Evolutionary conservation across 2,113 vertebrate species (phyloP).

Genomic region (Corvus hawaiiensis): DNA sequence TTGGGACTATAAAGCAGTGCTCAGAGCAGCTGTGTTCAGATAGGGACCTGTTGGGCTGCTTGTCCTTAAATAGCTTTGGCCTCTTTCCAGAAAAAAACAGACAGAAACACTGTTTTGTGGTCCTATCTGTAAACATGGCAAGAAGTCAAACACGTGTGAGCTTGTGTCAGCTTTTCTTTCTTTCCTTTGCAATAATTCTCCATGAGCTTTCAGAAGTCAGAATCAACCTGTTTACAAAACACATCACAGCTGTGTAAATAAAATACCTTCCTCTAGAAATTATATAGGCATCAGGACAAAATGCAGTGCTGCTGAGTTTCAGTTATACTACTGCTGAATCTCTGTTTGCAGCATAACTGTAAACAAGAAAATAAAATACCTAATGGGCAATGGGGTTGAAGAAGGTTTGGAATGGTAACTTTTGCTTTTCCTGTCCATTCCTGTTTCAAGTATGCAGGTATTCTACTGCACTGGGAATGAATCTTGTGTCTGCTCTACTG

Average conservation of each 20-base stretch:
- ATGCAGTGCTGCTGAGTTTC: not conserved
- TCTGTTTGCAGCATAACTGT: not conserved
- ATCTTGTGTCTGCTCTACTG: not conserved
- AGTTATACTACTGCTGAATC: not conserved
- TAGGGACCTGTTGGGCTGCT: not conserved
- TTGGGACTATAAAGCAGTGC: not conserved
- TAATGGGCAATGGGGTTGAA: not conserved
- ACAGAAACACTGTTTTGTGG: not conserved
- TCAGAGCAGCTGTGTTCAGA: not conserved
- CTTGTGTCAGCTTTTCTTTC: not conserved
- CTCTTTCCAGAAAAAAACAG: not conserved
- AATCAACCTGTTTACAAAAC: not conserved
- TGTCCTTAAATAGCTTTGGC: not conserved
- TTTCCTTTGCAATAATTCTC: not conserved
- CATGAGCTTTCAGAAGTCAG: not conserved
- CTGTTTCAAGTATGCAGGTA: not conserved
- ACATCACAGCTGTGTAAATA: slow-evolving; percentile 1
- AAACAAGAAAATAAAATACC: not conserved
- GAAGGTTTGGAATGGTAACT: not conserved
- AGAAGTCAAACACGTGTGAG: not conserved
- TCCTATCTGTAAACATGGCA: not conserved
- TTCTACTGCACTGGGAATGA: not conserved
- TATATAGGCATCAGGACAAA: not conserved
- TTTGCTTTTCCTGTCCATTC: not conserved
- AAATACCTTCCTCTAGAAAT: not conserved